phyloP scores from a whole-genome alignment of 1,140 invertebrate species.

The Drosophila aff. region DNA sequence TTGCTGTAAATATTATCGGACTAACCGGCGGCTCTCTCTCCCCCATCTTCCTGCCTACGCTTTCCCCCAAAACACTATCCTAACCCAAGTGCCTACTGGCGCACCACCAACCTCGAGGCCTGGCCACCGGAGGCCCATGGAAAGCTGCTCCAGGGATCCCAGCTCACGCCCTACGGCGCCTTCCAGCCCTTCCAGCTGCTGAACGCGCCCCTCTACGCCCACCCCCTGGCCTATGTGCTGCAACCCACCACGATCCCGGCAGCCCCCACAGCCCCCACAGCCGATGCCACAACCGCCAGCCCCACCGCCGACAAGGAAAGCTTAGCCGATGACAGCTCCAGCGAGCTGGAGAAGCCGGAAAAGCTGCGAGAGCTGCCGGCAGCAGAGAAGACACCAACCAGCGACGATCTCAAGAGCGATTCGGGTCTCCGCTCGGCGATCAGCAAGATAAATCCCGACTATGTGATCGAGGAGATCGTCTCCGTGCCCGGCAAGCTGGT shows the following conservation, averaged over 20 bases:
- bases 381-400: conserved; percentile 49
- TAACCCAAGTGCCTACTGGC: conserved; percentile 68
- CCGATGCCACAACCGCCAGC: conserved; percentile 38
- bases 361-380: conserved; percentile 52
- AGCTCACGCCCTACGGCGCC: conserved; percentile 36
- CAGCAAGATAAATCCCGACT: conserved; percentile 70
- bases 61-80: conserved; percentile 14
- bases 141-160: conserved; percentile 13
- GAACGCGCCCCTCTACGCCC: conserved; percentile 52
- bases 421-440: conserved; percentile 59
- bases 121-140: conserved; percentile 61
- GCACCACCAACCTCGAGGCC: conserved; percentile 66
- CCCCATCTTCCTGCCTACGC: conserved; percentile 28
- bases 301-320: conserved; percentile 40
- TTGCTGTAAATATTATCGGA: conserved; percentile 68
- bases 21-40: conserved; percentile 62
- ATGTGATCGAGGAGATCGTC: conserved; percentile 78
- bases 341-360: conserved; percentile 46
- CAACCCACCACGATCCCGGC: conserved; percentile 41
- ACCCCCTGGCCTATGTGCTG: conserved; percentile 52
- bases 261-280: conserved; percentile 7
- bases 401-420: conserved; percentile 65
- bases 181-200: conserved; percentile 30
- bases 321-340: conserved; percentile 34
- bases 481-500: conserved; percentile 69